Evolutionary conservation across 1,140 invertebrate genomes (phyloP).

Genomic region (Macrocentrus cingulum): DNA sequence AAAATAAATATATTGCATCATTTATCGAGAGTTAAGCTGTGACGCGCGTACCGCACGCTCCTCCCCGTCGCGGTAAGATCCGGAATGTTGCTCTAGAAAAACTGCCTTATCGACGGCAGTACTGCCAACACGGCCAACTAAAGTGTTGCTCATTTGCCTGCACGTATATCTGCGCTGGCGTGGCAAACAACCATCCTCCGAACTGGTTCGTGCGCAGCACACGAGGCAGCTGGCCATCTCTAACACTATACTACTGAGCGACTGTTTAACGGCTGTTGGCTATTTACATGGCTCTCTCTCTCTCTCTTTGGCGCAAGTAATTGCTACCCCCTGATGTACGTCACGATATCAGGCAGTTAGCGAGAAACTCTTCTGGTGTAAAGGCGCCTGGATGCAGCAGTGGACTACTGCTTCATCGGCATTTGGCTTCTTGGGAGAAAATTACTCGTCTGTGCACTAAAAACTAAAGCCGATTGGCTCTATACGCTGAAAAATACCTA

Average conservation of each 20-base stretch:
- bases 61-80: conserved; percentile 2
- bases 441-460: neutral
- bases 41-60: too few species aligned
- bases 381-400: neutral
- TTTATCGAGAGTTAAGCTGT: too few species aligned
- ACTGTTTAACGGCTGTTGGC: conserved; percentile 36
- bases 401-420: neutral
- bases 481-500: neutral
- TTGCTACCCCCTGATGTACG: conserved; percentile 31
- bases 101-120: conserved; percentile 1
- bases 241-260: too few species aligned
- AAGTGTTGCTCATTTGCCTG: conserved; percentile 9
- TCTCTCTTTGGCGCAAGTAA: conserved; percentile 27
- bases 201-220: conserved; percentile 19
- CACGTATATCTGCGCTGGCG: neutral
- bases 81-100: conserved; percentile 22
- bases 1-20: too few species aligned
- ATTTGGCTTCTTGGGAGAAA: neutral
- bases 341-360: neutral
- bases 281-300: conserved; percentile 41
- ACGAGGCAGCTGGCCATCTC: conserved; percentile 43
- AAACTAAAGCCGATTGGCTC: too few species aligned
- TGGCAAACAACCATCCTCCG: neutral
- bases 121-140: neutral
- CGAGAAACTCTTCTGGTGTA: neutral